Conservation (phyloP, 2,797 vertebrate species). For the Novumbra hubbsi region DNA sequence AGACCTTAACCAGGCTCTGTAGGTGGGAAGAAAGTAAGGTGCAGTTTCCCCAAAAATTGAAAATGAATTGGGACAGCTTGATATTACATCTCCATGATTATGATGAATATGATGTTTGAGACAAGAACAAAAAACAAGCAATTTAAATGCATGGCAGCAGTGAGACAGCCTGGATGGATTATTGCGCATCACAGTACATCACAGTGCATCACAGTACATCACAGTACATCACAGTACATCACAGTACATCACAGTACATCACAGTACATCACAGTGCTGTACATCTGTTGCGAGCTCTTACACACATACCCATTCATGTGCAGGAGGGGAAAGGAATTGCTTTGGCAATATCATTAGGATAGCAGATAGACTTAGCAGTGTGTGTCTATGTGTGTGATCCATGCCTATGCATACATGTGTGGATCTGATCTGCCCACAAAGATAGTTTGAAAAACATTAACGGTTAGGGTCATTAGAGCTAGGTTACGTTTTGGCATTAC, state of each 20-base stretch:
- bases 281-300: not conserved
- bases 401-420: too few species aligned
- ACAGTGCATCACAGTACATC: not conserved
- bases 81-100: too few species aligned
- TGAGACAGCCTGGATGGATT: not conserved
- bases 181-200: not conserved
- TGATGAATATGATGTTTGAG: not conserved
- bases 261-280: not conserved
- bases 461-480: too few species aligned
- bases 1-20: too few species aligned
- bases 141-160: not conserved
- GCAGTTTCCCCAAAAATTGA: too few species aligned
- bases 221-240: not conserved
- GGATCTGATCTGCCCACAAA: too few species aligned
- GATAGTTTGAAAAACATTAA: too few species aligned
- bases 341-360: not conserved
- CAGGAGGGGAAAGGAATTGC: not conserved
- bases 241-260: not conserved
- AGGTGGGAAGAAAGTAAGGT: too few species aligned
- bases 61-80: too few species aligned
- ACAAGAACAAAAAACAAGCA: not conserved
- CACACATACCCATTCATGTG: not conserved
- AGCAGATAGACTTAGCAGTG: not conserved
- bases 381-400: too few species aligned
- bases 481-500: too few species aligned